These are phyloP conservation scores for Chrysaora quinquecirrha DNA, from an alignment of 30 jellyfish, hydroid and myxozoan genomes.

Conservation along the genomic window DNA sequence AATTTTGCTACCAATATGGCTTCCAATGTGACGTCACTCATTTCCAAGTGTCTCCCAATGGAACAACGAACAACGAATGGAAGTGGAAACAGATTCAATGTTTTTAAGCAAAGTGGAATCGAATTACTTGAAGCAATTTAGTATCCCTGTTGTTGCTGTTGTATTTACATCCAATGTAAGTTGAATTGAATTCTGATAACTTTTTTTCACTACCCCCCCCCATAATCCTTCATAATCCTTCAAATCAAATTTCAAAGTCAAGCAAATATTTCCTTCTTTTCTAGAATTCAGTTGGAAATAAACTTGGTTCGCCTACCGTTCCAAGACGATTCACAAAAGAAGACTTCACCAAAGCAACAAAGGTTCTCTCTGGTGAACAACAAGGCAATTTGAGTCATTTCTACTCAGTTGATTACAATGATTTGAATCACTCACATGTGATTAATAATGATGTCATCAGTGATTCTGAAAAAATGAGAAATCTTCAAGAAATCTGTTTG, in stretches of 20 bases:
- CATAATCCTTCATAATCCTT: too few species aligned
- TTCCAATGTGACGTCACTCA: conserved; percentile 52
- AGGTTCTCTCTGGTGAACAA: conserved; percentile 1
- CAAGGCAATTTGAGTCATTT: conserved; percentile 11
- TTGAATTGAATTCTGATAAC: background rate
- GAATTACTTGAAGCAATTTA: conserved; percentile 35
- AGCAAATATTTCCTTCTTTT: background rate
- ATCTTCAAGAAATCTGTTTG: conserved; percentile 16
- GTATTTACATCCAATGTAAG: background rate
- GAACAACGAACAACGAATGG: conserved; percentile 15
- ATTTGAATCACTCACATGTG: conserved; percentile 6
- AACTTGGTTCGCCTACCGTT: conserved; percentile 49
- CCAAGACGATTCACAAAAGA: conserved; percentile 43
- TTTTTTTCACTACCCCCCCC: too few species aligned
- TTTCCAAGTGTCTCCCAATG: background rate
- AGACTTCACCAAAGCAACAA: conserved; percentile 31
- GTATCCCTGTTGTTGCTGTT: conserved; percentile 37
- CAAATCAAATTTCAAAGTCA: background rate
- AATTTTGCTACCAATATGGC: conserved; percentile 33
- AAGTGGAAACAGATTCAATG: conserved; percentile 7
- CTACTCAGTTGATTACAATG: conserved; percentile 62
- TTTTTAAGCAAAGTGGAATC: conserved; percentile 17
- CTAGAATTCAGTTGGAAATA: conserved; percentile 56
- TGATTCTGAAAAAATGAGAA: conserved; percentile 12
- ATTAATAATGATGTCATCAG: conserved; percentile 14